Conservation (phyloP, 2,797 vertebrate species). For the Pelodytes ibericus region DNA sequence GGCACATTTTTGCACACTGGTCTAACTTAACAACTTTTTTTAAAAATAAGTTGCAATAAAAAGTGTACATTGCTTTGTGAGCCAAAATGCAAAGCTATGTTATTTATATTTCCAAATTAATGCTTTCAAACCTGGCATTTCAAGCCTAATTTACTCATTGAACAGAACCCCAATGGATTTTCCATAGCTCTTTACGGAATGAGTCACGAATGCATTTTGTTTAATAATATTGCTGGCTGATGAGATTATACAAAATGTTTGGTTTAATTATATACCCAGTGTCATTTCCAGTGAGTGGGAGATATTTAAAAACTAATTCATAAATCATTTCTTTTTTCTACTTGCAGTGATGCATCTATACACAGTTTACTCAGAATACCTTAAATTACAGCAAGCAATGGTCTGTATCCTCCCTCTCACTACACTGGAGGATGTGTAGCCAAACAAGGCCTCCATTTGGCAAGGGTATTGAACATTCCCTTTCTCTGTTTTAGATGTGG, state of each 20-base stretch:
- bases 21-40: no score
- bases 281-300: conserved; percentile 39
- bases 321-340: conserved; percentile 44
- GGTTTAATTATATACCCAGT: conserved; percentile 50
- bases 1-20: background rate
- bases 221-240: conserved; percentile 39
- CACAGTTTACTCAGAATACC: conserved; percentile 33
- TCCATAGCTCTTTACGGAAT: conserved; percentile 33
- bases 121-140: conserved; percentile 31
- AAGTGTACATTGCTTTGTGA: conserved; percentile 5
- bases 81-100: conserved; percentile 18
- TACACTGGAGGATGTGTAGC: background rate
- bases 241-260: conserved; percentile 47
- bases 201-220: conserved; percentile 45
- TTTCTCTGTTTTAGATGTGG: background rate
- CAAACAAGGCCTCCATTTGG: background rate
- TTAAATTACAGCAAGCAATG: background rate
- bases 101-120: conserved; percentile 27
- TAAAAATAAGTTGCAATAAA: no score
- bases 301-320: conserved; percentile 41
- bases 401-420: background rate
- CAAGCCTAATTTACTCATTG: conserved; percentile 40
- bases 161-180: conserved; percentile 27
- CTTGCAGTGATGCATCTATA: conserved; percentile 42
- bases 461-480: background rate